These are phyloP conservation scores for Tetramorium simillimum DNA, from an alignment of 1,140 invertebrate species.

Conservation along the genomic window DNA sequence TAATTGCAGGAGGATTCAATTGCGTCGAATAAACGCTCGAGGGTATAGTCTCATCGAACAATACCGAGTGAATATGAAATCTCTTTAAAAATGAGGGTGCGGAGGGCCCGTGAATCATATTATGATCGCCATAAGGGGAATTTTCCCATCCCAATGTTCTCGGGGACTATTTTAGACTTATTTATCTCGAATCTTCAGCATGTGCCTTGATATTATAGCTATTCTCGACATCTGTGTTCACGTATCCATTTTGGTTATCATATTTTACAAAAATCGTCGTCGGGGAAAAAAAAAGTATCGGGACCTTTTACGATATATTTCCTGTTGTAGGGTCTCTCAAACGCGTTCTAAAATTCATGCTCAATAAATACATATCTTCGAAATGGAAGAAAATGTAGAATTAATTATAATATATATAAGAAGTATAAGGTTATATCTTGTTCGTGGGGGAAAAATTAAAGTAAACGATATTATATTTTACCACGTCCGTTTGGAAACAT, in stretches of 20 bases:
- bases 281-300: neutral
- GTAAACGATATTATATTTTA: neutral
- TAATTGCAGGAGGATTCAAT: neutral
- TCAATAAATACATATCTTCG: neutral
- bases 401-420: slow-evolving; percentile 13
- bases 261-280: slow-evolving; percentile 3
- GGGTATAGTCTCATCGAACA: slow-evolving; percentile 52
- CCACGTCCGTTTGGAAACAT: neutral
- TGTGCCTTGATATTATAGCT: neutral
- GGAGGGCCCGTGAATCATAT: slow-evolving; percentile 62
- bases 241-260: neutral
- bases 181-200: slow-evolving; percentile 59
- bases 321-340: neutral
- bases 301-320: neutral
- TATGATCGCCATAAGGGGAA: slow-evolving; percentile 46
- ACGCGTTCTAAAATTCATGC: neutral
- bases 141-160: neutral
- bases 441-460: neutral
- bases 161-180: slow-evolving; percentile 44
- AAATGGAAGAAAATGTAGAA: neutral
- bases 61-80: slow-evolving; percentile 62
- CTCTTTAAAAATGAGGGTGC: slow-evolving; percentile 18
- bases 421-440: neutral
- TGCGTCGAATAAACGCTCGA: slow-evolving; percentile 5
- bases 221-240: slow-evolving; percentile 12